Base-by-base conservation (phyloP, 2,888 invertebrate species). In the Nymphalis polychloros region DNA sequence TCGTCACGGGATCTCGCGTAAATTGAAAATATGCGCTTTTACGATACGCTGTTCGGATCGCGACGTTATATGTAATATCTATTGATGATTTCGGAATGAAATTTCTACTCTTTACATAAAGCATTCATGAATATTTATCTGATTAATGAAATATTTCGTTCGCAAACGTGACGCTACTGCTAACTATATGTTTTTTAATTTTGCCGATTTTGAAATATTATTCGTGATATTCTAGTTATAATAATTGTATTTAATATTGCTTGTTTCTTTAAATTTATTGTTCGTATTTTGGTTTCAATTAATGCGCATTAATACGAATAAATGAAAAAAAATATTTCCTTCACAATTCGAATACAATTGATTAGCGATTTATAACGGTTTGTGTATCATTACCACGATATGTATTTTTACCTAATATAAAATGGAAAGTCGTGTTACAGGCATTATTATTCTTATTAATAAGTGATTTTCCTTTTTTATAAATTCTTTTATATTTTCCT, bases 11-110 rank as follows among this genome's bases (percentile, higher is more conserved):
- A 77, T 78, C 79, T 78, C 77, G 80, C 77, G 79, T 81, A 78
- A 78, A 78, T 77, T 74, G 68, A 75, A 79, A 80, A 76, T 78
- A 81, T 82, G 82, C 84, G 81, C 79, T 83, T 83, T 84, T 85
- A 79, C 83, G 53, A 31, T 55, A 55, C 53, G 53, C 53, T 23
- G 27, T 27, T 55, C 27, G 53, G 31, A 8, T 27, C 53, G 53
- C 17, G 23, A 52, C 27, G 10, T 23, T 55, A 27, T 53, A 27
- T 27, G 27, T 27, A 31, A 55, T 27, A 27, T n/a, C 6, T 31
- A 31, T 19, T 8, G 57, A 17, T 69, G 73, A 70, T 59, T 67
- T 67, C 63, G 63, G 67, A 67, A 67, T 59, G 50, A 50, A 59
- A 16, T 67, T 67, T 67, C 67, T 67, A 63, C 31, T 67, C 31